Evolutionary conservation across 2,797 vertebrate genomes (phyloP), one percentile per base, ranked within the genome.

Genomic region (Dicrostonyx torquatus): DNA sequence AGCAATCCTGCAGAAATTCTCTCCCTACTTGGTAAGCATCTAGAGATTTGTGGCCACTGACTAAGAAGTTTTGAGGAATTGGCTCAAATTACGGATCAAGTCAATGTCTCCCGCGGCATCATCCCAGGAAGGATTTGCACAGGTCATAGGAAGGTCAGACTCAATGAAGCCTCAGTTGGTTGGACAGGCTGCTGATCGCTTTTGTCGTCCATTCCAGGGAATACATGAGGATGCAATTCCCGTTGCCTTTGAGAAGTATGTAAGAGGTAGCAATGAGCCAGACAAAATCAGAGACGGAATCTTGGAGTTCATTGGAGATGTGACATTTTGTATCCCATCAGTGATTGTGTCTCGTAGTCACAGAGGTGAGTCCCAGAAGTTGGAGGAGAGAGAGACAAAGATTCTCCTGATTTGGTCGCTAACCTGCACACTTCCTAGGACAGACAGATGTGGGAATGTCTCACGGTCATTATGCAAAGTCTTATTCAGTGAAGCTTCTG

Each of bases 341-440:
- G 90, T 97, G 90, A 55, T 1, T 0, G 0, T 86, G 45, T 92
- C 97, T 14, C 94, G 88, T 13, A 0, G 1, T 17, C 94, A 96
- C 75, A 91, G 97, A 94, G 97, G 97, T 97, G 62, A 97, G 97
- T 93, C 34, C 3, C 29, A 8, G 62, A 66, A 48, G 79, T n/a
- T 66, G 15, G 0, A 1, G 18, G 5, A 14, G 13, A 17, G 5
- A 37, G 12, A 64, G 53, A 53, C 4, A 26, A 10, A 78, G 1
- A n/a, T 5, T 15, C 8, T 22, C 2, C 14, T 8, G 14, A n/a
- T 62, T 43, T 48, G 0, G 5, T 15, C 2, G 62, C 10, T 53
- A 24, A 60, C 14, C 15, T 22, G 24, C 37, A n/a, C 4, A 26
- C 5, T 13, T 40, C 48, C 34, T 12, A n/a, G 31, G 53, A 29